Conservation (phyloP, 2,888 invertebrate species). For the Frankliniella fusca region DNA sequence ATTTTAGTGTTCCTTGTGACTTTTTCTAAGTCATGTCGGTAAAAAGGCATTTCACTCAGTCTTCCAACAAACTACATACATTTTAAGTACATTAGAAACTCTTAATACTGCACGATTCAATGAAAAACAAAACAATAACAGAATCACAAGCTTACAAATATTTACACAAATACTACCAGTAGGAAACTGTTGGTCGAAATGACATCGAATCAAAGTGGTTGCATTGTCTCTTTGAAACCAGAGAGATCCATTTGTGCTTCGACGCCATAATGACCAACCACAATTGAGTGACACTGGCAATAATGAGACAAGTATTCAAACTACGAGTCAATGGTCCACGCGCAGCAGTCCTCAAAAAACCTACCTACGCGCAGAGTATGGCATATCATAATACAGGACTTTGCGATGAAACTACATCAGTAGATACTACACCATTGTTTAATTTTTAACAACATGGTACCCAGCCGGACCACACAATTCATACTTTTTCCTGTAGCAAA, state of each 20-base stretch:
- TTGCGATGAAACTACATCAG: not conserved
- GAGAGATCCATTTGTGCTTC: not conserved
- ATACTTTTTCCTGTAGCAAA: too few relatives aligned
- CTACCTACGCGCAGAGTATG: not conserved
- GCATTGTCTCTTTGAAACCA: too few relatives aligned
- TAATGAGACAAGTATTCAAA: not conserved
- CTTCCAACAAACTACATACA: slow-evolving; percentile 1
- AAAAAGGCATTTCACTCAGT: not conserved
- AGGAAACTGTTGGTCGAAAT: not conserved
- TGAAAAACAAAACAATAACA: slow-evolving; percentile 6
- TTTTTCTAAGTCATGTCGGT: too few relatives aligned
- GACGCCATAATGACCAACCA: not conserved
- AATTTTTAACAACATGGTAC: not conserved
- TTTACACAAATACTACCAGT: not conserved
- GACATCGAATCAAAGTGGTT: not conserved
- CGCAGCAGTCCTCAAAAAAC: not conserved
- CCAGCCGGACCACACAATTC: not conserved
- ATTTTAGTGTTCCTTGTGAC: too few relatives aligned
- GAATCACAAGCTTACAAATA: slow-evolving; percentile 9
- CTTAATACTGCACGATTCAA: slow-evolving; percentile 1
- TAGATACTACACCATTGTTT: not conserved
- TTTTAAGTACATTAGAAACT: not conserved
- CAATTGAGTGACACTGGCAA: not conserved
- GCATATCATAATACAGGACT: slow-evolving; percentile 9
- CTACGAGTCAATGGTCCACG: not conserved